Conservation (phyloP, 2,113 vertebrate species). For the Syrrhaptes paradoxus region DNA sequence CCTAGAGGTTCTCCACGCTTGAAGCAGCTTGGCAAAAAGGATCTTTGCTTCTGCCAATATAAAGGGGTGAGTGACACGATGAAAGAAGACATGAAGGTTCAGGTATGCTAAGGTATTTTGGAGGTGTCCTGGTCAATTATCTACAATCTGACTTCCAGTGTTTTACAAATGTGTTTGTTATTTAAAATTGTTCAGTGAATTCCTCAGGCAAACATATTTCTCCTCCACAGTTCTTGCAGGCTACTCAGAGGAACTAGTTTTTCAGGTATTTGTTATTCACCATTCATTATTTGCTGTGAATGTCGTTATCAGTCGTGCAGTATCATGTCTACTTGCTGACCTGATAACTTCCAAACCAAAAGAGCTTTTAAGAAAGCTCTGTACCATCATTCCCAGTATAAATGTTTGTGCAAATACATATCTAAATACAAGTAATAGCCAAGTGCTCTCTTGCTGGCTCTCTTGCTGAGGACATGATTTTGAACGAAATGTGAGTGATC, state of each 20-base stretch:
- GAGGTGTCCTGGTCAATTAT: neutral
- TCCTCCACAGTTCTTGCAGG: neutral
- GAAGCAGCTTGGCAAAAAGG: neutral
- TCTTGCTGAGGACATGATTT: neutral
- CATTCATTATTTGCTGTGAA: neutral
- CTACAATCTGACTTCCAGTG: neutral
- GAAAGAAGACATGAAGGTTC: neutral
- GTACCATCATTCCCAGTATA: neutral
- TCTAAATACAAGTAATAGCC: neutral
- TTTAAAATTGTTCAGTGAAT: neutral
- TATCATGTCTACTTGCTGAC: neutral
- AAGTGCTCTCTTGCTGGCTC: neutral
- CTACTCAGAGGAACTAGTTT: neutral
- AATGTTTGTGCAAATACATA: slow-evolving; percentile 27
- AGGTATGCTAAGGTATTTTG: neutral
- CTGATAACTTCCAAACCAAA: neutral
- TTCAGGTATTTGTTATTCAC: neutral
- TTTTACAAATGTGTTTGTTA: neutral
- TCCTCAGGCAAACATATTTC: neutral
- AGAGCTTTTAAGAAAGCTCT: slow-evolving; percentile 18
- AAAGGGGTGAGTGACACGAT: neutral
- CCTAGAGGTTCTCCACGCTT: neutral
- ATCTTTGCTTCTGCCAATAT: neutral
- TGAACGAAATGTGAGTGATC: neutral
- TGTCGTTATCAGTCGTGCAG: neutral